phyloP scores from a whole-genome alignment of 2,113 vertebrate species.

The Saguinus imperator region DNA sequence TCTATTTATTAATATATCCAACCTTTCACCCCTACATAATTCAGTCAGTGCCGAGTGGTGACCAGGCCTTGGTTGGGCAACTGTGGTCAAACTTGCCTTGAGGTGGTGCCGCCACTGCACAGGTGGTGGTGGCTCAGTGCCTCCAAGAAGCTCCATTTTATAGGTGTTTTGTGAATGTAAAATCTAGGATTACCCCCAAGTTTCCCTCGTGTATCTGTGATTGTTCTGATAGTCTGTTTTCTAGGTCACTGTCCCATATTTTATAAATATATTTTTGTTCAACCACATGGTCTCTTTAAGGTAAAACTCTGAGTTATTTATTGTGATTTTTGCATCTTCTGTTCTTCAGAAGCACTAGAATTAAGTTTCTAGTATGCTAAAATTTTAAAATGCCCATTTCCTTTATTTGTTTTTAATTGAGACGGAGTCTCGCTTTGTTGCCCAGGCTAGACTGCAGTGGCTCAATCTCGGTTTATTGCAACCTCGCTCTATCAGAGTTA shows the following conservation, averaged over 20 bases:
- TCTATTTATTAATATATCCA: background rate
- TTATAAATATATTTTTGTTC: background rate
- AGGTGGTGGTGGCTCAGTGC: background rate
- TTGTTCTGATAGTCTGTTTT: background rate
- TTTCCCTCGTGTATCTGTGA: background rate
- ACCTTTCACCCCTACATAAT: fast-evolving
- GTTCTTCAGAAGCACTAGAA: background rate
- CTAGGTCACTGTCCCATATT: background rate
- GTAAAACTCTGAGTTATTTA: background rate
- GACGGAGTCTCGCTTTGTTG: no score
- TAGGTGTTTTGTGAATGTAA: background rate
- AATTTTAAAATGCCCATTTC: background rate
- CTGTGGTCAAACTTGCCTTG: background rate
- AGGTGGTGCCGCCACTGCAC: background rate
- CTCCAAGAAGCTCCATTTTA: background rate
- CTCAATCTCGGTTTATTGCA: no score
- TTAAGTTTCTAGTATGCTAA: background rate
- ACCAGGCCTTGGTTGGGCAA: background rate
- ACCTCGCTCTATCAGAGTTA: no score
- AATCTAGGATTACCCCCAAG: background rate
- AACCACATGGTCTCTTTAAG: background rate
- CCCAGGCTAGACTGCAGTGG: no score
- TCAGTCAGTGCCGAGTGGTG: no score
- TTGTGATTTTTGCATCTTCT: background rate
- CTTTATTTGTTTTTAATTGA: background rate